These are phyloP conservation scores for Bemisia tabaci DNA, from an alignment of 1,140 invertebrate species.

Conservation along the genomic window DNA sequence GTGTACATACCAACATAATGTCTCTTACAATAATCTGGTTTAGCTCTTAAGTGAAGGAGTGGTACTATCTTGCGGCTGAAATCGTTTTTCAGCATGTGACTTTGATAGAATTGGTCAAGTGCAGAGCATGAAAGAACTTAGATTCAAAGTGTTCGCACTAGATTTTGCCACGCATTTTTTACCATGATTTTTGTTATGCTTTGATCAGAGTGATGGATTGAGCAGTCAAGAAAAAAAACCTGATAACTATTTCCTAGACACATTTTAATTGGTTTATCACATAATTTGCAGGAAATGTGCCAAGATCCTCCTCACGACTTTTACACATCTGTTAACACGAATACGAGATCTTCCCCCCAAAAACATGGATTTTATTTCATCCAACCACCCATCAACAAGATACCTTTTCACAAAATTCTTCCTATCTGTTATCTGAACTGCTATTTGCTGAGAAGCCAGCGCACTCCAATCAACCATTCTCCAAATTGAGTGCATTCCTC, in stretches of 20 bases:
- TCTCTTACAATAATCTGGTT: no score
- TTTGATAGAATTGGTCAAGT: no score
- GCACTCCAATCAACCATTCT: not conserved
- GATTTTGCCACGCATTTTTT: no score
- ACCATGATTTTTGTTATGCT: no score
- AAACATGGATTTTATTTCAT: not conserved
- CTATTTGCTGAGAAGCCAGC: not conserved
- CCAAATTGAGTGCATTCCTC: not conserved
- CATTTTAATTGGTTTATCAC: not conserved
- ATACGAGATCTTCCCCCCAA: not conserved
- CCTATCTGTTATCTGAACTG: not conserved
- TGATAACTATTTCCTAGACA: not conserved
- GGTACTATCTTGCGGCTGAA: no score
- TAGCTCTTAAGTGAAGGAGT: no score
- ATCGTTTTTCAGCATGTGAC: no score
- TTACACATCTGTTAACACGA: not conserved
- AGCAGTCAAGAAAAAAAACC: no score
- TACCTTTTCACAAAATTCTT: not conserved
- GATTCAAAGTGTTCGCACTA: no score
- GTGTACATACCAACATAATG: no score
- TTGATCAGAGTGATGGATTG: no score
- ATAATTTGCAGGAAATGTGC: not conserved
- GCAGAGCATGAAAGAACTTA: no score
- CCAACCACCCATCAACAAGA: not conserved
- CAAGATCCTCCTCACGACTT: not conserved